Evolutionary conservation across 2,797 vertebrate species (phyloP).

Genomic region (Cottoperca gobio): DNA sequence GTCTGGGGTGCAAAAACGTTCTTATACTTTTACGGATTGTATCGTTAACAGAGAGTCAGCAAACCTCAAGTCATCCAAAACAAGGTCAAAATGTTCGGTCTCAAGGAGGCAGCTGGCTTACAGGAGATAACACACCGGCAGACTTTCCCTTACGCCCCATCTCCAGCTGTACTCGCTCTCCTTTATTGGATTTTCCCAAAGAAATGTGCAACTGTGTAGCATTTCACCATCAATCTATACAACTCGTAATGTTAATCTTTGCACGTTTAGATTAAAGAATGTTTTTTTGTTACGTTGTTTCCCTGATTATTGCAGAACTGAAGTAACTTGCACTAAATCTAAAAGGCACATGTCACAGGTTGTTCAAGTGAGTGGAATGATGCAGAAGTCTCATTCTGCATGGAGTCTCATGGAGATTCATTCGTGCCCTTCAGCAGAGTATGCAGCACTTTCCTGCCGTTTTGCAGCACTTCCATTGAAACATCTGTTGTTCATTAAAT

Average conservation of each 20-base stretch:
- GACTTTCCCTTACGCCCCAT: background rate
- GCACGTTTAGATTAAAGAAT: background rate
- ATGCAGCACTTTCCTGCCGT: too few relatives aligned
- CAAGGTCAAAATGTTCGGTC: conserved; percentile 55
- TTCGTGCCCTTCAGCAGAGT: too few relatives aligned
- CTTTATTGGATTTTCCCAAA: conserved; percentile 6
- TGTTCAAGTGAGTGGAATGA: too few relatives aligned
- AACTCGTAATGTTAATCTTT: background rate
- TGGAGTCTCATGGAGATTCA: too few relatives aligned
- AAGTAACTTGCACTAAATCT: background rate
- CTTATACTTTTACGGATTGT: conserved; percentile 5
- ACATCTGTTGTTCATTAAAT: background rate
- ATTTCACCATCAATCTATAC: background rate
- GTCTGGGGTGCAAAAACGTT: conserved; percentile 7
- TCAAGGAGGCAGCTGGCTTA: conserved; percentile 42
- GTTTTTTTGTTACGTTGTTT: background rate
- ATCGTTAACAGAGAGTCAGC: conserved; percentile 7
- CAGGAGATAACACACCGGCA: conserved; percentile 51
- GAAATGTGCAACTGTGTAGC: background rate
- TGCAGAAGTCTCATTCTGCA: too few relatives aligned
- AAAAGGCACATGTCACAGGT: too few relatives aligned
- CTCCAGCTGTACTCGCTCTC: background rate
- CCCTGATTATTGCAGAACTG: background rate
- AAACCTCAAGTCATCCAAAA: conserved; percentile 36
- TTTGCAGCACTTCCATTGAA: too few relatives aligned